Evolutionary conservation across 2,113 vertebrate genomes (phyloP).

Genomic region (Mus pahari): DNA sequence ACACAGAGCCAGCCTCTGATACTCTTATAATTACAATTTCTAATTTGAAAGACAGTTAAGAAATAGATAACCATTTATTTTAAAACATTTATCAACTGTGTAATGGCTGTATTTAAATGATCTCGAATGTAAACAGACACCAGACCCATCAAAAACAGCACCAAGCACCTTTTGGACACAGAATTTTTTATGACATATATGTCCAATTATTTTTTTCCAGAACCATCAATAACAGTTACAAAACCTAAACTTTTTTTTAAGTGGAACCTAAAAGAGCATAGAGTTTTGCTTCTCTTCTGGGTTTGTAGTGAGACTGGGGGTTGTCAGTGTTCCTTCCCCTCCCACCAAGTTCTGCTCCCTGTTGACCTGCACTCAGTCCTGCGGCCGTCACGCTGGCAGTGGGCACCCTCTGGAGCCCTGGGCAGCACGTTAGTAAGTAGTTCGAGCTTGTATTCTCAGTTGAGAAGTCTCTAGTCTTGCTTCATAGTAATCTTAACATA

Average conservation of each 20-base stretch:
- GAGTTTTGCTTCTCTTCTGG: slow-evolving; percentile 43
- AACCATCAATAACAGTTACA: slow-evolving; percentile 61
- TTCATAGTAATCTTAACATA: not conserved
- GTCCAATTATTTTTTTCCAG: slow-evolving; percentile 9
- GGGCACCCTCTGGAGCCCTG: slow-evolving; percentile 65
- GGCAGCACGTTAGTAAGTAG: slow-evolving; percentile 81
- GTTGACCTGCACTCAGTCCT: slow-evolving; percentile 25
- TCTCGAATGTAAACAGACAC: slow-evolving; percentile 79
- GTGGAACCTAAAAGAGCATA: slow-evolving; percentile 50
- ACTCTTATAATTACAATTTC: slow-evolving; percentile 75
- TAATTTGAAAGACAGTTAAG: slow-evolving; percentile 75
- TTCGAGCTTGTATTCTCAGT: slow-evolving; percentile 49
- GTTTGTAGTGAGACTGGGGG: slow-evolving; percentile 35
- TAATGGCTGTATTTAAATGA: slow-evolving; percentile 76
- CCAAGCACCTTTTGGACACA: slow-evolving; percentile 86
- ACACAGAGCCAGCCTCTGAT: slow-evolving; percentile 80
- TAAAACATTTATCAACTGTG: slow-evolving; percentile 67
- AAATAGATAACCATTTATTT: slow-evolving; percentile 81
- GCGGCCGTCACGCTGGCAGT: slow-evolving; percentile 78
- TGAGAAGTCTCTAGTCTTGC: slow-evolving; percentile 55
- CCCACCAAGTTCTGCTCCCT: not conserved
- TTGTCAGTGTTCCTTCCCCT: slow-evolving; percentile 12
- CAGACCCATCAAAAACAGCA: slow-evolving; percentile 82
- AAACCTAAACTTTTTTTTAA: not conserved
- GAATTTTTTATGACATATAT: slow-evolving; percentile 41